Percentiles rank a stretch among this genome's conserved stretches.
Conservation (phyloP, 2,797 vertebrate genomes). For the Urocyon cinereoargenteus region DNA sequence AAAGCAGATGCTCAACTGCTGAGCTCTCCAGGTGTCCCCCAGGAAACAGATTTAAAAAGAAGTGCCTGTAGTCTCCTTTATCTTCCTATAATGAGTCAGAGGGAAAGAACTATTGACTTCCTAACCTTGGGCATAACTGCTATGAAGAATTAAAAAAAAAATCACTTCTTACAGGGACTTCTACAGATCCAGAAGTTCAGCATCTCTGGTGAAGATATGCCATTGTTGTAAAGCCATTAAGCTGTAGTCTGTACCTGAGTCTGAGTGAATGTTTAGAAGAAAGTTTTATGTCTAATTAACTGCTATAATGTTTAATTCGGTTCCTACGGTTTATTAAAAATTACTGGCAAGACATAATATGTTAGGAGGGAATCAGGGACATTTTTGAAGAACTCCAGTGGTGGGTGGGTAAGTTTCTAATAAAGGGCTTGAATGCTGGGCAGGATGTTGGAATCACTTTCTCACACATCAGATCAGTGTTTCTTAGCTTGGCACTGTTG, state of each 20-base stretch:
- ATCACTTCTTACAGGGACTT: not conserved
- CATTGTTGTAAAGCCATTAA: not conserved
- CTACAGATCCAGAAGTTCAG: not conserved
- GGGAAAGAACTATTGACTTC: not conserved
- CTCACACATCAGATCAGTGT: not conserved
- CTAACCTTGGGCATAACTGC: not conserved
- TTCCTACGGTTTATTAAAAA: not conserved
- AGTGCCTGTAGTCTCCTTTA: not conserved
- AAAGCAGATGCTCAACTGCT: too few species aligned
- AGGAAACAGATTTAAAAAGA: not conserved
- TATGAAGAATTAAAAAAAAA: not conserved
- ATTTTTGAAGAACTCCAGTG: not conserved
- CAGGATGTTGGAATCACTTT: not conserved
- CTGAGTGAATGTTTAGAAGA: not conserved
- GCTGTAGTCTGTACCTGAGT: not conserved
- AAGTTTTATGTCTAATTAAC: constrained; percentile 33
- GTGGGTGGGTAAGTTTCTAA: not conserved
- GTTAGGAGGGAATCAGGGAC: not conserved
- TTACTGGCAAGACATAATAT: not conserved
- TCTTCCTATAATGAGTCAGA: not conserved
- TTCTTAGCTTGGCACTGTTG: not conserved
- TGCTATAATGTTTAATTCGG: not conserved
- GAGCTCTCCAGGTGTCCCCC: too few species aligned
- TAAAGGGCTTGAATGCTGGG: not conserved
- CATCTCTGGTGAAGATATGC: not conserved